Conservation (phyloP, 2,888 invertebrate genomes). For the Phragmatobia fuliginosa region DNA sequence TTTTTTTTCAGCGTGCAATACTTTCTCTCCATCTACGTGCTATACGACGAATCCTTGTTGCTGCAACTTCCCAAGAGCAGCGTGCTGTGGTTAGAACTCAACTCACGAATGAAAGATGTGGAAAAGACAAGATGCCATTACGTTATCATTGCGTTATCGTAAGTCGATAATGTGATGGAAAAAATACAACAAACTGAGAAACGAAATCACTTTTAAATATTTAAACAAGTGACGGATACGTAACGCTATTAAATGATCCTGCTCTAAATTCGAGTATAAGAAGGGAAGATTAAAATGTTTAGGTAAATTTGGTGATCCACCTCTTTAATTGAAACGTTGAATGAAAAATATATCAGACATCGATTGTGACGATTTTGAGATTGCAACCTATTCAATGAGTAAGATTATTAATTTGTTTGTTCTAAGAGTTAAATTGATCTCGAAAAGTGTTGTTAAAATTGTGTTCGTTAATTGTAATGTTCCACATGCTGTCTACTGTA, state of each 20-base stretch:
- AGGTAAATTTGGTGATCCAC: background rate
- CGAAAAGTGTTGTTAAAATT: constrained; percentile 5
- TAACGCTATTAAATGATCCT: background rate
- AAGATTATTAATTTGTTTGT: background rate
- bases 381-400: background rate
- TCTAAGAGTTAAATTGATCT: background rate
- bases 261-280: constrained; percentile 1
- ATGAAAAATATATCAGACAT: background rate
- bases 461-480: constrained; percentile 4
- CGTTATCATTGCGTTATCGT: background rate
- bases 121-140: background rate
- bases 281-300: background rate
- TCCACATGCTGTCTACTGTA: background rate
- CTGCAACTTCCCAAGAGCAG: constrained; percentile 76
- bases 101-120: constrained; percentile 59
- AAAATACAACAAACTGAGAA: background rate
- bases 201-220: background rate
- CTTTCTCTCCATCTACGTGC: constrained; percentile 74
- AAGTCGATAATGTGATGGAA: background rate
- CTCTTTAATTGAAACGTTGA: background rate
- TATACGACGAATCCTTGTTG: constrained; percentile 79
- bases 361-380: background rate
- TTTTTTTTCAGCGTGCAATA: constrained; percentile 70
- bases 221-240: background rate
- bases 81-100: constrained; percentile 69